phyloP scores from a whole-genome alignment of 1,140 invertebrate genomes.

The Drosophila baimaii region DNA sequence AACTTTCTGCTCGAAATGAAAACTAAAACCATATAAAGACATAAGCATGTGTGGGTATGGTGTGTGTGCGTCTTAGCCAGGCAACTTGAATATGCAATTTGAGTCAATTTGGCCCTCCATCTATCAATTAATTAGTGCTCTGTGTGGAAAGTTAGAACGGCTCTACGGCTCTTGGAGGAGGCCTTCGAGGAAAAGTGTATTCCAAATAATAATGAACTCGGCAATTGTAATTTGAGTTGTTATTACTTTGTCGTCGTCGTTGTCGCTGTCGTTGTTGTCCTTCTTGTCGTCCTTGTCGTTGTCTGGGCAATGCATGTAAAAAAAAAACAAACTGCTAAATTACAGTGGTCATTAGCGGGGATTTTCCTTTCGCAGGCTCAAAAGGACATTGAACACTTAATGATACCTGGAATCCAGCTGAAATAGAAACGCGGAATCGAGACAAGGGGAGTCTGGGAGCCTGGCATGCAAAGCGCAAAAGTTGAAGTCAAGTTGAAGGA shows the following conservation, averaged over 20 bases:
- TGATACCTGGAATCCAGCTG: constrained; percentile 29
- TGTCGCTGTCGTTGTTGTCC: too few relatives aligned
- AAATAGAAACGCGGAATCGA: constrained; percentile 13
- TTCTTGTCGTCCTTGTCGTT: constrained; percentile 1
- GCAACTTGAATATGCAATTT: constrained; percentile 64
- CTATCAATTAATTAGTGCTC: constrained; percentile 73
- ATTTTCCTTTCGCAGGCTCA: constrained; percentile 1
- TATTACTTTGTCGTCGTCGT: constrained; percentile 11
- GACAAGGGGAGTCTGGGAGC: neutral
- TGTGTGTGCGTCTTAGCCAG: neutral
- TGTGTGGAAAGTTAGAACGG: constrained; percentile 42
- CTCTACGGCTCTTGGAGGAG: neutral
- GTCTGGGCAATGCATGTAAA: constrained; percentile 28
- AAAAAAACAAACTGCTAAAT: constrained; percentile 13
- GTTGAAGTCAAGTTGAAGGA: neutral
- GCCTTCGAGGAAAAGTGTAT: constrained; percentile 3
- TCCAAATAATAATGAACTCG: constrained; percentile 17
- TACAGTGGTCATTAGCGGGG: constrained; percentile 40
- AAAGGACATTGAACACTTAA: constrained; percentile 39
- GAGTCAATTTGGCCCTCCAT: constrained; percentile 49
- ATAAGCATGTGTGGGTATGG: neutral
- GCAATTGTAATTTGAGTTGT: constrained; percentile 49
- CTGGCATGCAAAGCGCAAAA: neutral
- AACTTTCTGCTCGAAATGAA: constrained; percentile 55
- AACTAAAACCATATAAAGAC: constrained; percentile 32